Conservation (phyloP, 2,113 vertebrate species). For the Aythya baeri region DNA sequence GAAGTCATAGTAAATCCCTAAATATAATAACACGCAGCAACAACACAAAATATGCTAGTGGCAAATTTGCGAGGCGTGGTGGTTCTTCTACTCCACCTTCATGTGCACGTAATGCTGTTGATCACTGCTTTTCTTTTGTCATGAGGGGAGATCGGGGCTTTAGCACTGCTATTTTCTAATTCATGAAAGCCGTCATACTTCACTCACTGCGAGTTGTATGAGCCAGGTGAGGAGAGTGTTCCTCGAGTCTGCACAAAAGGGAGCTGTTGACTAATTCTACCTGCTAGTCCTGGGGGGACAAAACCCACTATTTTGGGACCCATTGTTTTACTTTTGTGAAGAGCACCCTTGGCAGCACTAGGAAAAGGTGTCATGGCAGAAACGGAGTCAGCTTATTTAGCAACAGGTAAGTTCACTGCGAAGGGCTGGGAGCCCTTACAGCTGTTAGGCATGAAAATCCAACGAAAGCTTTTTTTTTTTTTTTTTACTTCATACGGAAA, state of each 20-base stretch:
- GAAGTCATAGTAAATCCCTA: not conserved
- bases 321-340: not conserved
- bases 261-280: not conserved
- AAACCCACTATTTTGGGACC: not conserved
- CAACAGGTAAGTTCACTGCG: not conserved
- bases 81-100: not conserved
- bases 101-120: not conserved
- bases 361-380: not conserved
- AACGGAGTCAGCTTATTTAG: not conserved
- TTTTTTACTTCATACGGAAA: not conserved
- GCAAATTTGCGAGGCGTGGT: not conserved
- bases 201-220: not conserved
- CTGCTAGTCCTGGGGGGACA: not conserved
- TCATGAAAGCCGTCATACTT: not conserved
- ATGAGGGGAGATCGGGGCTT: not conserved
- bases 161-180: not conserved
- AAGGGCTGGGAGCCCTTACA: not conserved
- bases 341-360: not conserved
- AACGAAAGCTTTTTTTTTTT: not conserved
- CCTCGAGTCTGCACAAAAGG: not conserved
- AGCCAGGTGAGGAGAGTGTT: not conserved
- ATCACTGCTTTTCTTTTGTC: not conserved
- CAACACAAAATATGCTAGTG: not conserved
- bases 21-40: not conserved
- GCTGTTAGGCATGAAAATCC: not conserved